phyloP scores from a whole-genome alignment of 2,113 vertebrate species.

The Platanista minor region DNA sequence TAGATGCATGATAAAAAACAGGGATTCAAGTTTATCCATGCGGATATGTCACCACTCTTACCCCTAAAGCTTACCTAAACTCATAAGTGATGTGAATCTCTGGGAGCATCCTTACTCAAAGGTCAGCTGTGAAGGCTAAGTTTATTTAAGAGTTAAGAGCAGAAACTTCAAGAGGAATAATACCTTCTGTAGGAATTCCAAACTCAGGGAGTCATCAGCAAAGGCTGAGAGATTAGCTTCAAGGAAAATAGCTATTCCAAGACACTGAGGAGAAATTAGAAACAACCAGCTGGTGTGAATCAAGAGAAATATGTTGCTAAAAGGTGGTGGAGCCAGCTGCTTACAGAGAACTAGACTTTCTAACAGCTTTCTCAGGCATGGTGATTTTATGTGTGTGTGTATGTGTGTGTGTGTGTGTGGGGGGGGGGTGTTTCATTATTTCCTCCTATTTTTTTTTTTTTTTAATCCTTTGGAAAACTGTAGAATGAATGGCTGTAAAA shows the following conservation, averaged over 20 bases:
- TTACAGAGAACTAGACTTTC: slow-evolving; percentile 54
- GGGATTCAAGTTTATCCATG: background rate
- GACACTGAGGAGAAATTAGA: slow-evolving; percentile 65
- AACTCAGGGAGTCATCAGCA: slow-evolving; percentile 11
- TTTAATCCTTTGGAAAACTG: slow-evolving; percentile 25
- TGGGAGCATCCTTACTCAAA: background rate
- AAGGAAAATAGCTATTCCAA: slow-evolving; percentile 69
- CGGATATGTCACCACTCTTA: background rate
- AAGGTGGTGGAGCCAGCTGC: slow-evolving; percentile 54
- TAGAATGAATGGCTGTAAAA: slow-evolving; percentile 46
- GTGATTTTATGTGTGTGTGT: background rate
- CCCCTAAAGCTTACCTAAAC: slow-evolving; percentile 5
- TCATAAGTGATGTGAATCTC: background rate
- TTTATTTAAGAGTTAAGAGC: slow-evolving; percentile 54
- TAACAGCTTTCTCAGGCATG: slow-evolving; percentile 41
- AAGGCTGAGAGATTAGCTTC: slow-evolving; percentile 28
- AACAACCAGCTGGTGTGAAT: slow-evolving; percentile 60
- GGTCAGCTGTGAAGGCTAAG: background rate
- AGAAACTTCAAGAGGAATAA: slow-evolving; percentile 30
- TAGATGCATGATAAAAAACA: background rate
- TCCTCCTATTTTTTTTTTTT: slow-evolving; percentile 23
- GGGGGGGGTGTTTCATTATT: background rate
- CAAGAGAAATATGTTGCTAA: slow-evolving; percentile 57
- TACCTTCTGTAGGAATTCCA: slow-evolving; percentile 33
- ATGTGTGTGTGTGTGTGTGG: background rate